Evolutionary conservation across 1,140 invertebrate species (phyloP).

Genomic region (Cotesia typhae): DNA sequence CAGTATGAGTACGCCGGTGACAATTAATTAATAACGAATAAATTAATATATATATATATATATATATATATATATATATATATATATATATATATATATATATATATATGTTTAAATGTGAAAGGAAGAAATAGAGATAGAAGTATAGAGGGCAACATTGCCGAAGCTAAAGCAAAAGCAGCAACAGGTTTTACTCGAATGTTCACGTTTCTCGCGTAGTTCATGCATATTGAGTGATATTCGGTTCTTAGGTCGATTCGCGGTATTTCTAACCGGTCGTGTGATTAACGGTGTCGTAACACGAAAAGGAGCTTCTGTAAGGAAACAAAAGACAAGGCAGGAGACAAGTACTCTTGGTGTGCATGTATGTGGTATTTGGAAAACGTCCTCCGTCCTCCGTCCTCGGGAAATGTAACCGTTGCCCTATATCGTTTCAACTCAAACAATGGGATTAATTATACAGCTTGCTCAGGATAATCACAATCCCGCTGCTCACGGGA

Average conservation of each 20-base stretch:
- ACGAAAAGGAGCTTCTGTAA: conserved; percentile 42
- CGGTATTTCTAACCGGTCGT: conserved; percentile 11
- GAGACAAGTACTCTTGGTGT: conserved; percentile 9
- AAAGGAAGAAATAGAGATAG: no score
- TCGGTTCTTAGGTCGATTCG: conserved; percentile 7
- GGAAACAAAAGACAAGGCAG: conserved; percentile 1
- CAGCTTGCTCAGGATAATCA: conserved; percentile 54
- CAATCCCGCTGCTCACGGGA: conserved; percentile 53
- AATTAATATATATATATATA: not conserved
- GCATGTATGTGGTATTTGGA: conserved; percentile 29
- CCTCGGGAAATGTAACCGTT: conserved; percentile 49
- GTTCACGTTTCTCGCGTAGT: conserved; percentile 17
- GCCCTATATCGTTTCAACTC: conserved; percentile 44
- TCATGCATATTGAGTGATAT: conserved; percentile 34
- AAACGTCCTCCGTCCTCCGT: conserved; percentile 40
- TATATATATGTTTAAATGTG: not conserved
- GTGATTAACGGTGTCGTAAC: conserved; percentile 46
- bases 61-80: not conserved
- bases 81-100: not conserved
- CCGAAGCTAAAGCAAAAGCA: not conserved
- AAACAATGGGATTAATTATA: conserved; percentile 63
- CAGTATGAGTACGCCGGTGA: no score
- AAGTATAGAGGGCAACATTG: not conserved
- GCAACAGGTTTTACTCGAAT: conserved; percentile 25
- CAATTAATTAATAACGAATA: no score